phyloP scores from a whole-genome alignment of 2,113 vertebrate genomes.

The Caretta caretta region DNA sequence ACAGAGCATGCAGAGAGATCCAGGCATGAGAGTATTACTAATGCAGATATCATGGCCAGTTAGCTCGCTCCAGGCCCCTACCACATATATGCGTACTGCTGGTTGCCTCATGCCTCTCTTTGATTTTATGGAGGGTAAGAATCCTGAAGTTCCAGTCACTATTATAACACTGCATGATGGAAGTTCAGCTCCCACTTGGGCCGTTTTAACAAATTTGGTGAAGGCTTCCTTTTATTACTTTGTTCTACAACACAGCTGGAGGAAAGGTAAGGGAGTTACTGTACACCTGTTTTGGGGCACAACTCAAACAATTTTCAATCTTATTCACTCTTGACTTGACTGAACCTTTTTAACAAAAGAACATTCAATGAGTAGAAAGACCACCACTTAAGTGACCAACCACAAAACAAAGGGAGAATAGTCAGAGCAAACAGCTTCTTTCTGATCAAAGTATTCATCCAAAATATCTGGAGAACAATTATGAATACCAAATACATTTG shows the following conservation, averaged over 20 bases:
- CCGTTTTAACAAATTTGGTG: slow-evolving; percentile 5
- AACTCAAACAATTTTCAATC: background rate
- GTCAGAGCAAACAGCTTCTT: background rate
- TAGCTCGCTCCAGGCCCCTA: background rate
- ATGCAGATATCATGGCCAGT: background rate
- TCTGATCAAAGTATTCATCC: background rate
- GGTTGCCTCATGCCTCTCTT: background rate
- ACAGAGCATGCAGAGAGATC: background rate
- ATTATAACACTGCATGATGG: background rate
- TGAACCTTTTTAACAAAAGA: background rate
- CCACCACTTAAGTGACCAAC: background rate
- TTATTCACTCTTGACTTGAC: background rate
- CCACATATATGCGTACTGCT: background rate
- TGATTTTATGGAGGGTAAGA: background rate
- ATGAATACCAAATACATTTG: background rate
- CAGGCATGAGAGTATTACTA: background rate
- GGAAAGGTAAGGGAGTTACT: background rate
- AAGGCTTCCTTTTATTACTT: slow-evolving; percentile 42
- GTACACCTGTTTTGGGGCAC: background rate
- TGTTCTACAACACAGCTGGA: background rate
- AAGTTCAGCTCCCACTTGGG: slow-evolving; percentile 1
- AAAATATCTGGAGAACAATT: background rate
- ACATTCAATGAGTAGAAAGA: background rate
- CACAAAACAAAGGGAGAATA: background rate
- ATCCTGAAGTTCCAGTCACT: background rate